Conservation (phyloP, 2,797 vertebrate species). For the Luscinia megarhynchos region DNA sequence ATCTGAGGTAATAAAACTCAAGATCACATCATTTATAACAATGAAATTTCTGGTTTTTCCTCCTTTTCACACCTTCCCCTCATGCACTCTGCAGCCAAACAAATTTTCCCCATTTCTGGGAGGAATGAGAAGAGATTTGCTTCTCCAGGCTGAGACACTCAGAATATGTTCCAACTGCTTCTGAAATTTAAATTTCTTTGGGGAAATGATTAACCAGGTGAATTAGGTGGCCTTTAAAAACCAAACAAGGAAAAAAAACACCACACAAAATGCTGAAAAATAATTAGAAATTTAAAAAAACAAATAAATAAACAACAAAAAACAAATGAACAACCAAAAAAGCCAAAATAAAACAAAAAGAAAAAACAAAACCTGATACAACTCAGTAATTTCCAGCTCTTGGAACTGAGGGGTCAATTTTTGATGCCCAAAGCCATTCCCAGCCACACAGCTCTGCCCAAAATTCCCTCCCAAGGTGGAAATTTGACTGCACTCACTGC, state of each 20-base stretch:
- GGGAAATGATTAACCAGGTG: not conserved
- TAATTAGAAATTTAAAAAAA: too few relatives aligned
- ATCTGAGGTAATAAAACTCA: not conserved
- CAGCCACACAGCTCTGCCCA: not conserved
- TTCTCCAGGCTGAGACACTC: not conserved
- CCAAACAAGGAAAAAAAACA: not conserved
- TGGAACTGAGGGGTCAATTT: rapidly evolving
- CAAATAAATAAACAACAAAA: not conserved
- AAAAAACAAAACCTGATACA: not conserved
- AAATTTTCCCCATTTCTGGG: not conserved
- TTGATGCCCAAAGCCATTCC: not conserved
- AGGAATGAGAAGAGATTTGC: not conserved
- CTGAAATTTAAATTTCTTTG: not conserved
- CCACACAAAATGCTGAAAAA: not conserved
- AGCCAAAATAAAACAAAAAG: not conserved
- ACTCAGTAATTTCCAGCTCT: not conserved
- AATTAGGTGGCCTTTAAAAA: not conserved
- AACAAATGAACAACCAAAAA: not conserved
- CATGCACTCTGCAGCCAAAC: not conserved
- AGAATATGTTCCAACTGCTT: not conserved
- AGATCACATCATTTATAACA: not conserved
- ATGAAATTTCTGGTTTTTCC: not conserved
- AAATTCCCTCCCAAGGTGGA: not conserved
- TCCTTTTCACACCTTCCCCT: not conserved
- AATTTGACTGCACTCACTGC: not conserved